phyloP scores from a whole-genome alignment of 2,888 invertebrate genomes.

The Troglohyphantes excavatus region DNA sequence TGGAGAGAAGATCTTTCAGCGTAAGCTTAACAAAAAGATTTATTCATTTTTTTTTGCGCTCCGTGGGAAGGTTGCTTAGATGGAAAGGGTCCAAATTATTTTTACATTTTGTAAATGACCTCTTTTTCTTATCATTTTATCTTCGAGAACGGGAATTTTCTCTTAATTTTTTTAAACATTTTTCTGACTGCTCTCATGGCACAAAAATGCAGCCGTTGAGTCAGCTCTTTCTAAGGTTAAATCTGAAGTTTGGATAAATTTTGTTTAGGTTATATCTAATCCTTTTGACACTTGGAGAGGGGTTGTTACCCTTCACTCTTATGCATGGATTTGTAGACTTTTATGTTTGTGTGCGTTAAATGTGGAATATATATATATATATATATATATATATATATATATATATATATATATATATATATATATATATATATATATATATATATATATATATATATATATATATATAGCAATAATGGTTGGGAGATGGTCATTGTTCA shows the following conservation, averaged over 20 bases:
- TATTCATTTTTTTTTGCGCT: conserved; percentile 17
- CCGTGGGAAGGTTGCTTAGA: background rate
- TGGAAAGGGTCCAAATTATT: conserved; percentile 49
- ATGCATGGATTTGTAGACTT: too few relatives aligned
- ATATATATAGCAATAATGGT: too few relatives aligned
- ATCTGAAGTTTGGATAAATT: background rate
- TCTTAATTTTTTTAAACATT: conserved; percentile 19
- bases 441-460: too few relatives aligned
- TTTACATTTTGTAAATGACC: conserved; percentile 51
- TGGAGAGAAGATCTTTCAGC: conserved; percentile 39
- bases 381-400: too few relatives aligned
- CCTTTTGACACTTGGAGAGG: too few relatives aligned
- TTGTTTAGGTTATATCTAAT: background rate
- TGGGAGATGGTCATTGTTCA: too few relatives aligned
- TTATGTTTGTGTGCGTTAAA: too few relatives aligned
- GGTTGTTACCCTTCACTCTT: too few relatives aligned
- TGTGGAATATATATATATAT: too few relatives aligned
- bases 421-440: too few relatives aligned
- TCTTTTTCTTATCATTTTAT: conserved; percentile 37
- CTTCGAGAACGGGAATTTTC: conserved; percentile 16
- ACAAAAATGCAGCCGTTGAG: background rate
- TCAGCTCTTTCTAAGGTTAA: background rate
- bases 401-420: too few relatives aligned
- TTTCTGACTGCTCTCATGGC: background rate
- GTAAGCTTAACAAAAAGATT: conserved; percentile 50